A percentile compares a stretch with the other conserved stretches of the same genome.
Evolutionary conservation across 2,888 invertebrate genomes (phyloP).

Genomic region (Osmoderma eremita): DNA sequence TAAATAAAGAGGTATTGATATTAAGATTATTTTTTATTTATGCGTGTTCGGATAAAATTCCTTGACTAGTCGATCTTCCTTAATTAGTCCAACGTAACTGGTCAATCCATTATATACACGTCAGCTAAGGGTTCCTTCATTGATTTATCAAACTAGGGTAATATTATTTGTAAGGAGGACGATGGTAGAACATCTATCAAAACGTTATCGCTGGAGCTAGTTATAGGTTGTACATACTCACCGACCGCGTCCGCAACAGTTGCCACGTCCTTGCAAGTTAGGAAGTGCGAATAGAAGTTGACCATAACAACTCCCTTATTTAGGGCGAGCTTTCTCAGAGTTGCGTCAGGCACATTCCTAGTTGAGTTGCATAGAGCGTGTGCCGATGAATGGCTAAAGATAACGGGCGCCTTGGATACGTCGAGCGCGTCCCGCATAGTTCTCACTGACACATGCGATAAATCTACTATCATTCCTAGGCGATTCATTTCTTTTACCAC

Average conservation of each 20-base stretch:
- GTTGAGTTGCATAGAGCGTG: slow-evolving; percentile 83
- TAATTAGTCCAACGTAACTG: too few relatives aligned
- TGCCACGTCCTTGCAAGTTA: slow-evolving; percentile 78
- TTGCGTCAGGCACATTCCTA: slow-evolving; percentile 83
- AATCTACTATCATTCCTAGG: slow-evolving; percentile 87
- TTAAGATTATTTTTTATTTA: too few relatives aligned
- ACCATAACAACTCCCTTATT: slow-evolving; percentile 89
- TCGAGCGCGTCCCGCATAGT: slow-evolving; percentile 85
- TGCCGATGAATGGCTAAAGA: slow-evolving; percentile 88
- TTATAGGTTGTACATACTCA: slow-evolving; percentile 61
- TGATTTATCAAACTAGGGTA: not conserved
- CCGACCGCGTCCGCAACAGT: slow-evolving; percentile 84
- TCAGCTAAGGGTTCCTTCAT: too few relatives aligned
- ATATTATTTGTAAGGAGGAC: not conserved
- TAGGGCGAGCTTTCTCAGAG: slow-evolving; percentile 75
- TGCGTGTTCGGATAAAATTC: too few relatives aligned
- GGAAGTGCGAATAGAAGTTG: slow-evolving; percentile 83
- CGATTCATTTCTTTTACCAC: slow-evolving; percentile 90
- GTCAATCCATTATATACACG: too few relatives aligned
- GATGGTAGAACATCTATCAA: not conserved
- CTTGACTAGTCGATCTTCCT: too few relatives aligned
- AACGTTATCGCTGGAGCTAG: not conserved
- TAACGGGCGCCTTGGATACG: slow-evolving; percentile 82
- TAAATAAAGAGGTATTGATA: too few relatives aligned
- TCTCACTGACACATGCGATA: slow-evolving; percentile 81